Base-by-base conservation (phyloP, 2,888 invertebrate genomes). In the Tetramorium bicarinatum region DNA sequence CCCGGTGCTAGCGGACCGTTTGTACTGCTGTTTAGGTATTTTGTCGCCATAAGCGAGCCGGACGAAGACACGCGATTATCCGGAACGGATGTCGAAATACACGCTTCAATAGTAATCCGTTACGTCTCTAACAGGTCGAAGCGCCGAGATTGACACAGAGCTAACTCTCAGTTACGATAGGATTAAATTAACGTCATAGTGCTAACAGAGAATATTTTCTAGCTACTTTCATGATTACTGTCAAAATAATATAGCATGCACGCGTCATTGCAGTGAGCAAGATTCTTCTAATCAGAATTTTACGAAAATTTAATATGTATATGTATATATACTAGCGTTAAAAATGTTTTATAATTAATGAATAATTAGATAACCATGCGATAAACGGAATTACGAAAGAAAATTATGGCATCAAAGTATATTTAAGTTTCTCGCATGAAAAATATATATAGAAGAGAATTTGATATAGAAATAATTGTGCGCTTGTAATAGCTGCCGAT, bases 31-130 rank as follows among this genome's bases (percentile, higher is more conserved):
- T 80, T 71, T 38, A 80, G 72, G 72, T 44, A 49, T 56, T 67
- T 77, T 71, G 79, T 80, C 71, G 71, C 71, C 69, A 77, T 67
- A n/a, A 77, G 71, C 79, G 56, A 71, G 56, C 7, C 59, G 38
- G 47, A 15, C 71, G 79, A 59, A 38, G 79, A 80, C 79, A 80
- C 59, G 79, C 71, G 79, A 80, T 80, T 80, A 71, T 59, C 47
- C 59, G 79, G 71, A 59, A 80, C 59, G 79, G 47, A 59, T 59
- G 71, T 80, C 79, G 59, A 80, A 80, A 80, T n/a, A 59, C 72
- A 25, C 44, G 59, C 59, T 47, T 34, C 79, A 34, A 67, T 77
- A 54, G 77, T 38, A 59, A 71, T 71, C 47, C 72, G 79, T 80
- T 69, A 69, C 25, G 47, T 71, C 79, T 71, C 18, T 71, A 72